Conservation (phyloP, 2,113 vertebrate species). For the Anser cygnoides region DNA sequence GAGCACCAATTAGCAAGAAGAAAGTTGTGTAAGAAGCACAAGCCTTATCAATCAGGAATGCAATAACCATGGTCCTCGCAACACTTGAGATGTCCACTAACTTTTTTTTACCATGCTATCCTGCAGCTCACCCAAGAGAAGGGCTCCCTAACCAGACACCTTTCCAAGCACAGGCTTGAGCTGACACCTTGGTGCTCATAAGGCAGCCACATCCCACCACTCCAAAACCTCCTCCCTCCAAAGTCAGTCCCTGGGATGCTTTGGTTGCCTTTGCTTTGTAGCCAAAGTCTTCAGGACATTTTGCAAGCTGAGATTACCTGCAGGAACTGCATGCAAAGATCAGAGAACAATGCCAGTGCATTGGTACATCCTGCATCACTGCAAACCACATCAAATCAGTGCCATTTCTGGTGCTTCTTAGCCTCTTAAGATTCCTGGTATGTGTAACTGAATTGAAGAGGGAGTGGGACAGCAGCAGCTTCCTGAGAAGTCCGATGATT, state of each 20-base stretch:
- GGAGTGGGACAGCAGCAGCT: neutral
- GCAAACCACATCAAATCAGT: neutral
- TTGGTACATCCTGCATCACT: neutral
- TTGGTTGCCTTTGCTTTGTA: neutral
- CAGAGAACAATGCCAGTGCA: neutral
- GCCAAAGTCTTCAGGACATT: neutral
- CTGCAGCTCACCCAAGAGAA: neutral
- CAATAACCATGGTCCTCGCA: neutral
- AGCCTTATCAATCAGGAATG: neutral
- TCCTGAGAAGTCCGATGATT: neutral
- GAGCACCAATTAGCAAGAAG: neutral
- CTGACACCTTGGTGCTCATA: neutral
- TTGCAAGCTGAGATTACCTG: neutral
- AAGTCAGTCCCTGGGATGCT: neutral
- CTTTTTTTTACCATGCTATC: neutral
- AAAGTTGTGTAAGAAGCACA: neutral
- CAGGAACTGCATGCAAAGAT: neutral
- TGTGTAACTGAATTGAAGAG: neutral
- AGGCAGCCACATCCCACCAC: neutral
- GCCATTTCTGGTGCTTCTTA: neutral
- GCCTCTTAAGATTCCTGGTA: neutral
- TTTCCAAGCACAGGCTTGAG: neutral
- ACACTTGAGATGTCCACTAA: neutral
- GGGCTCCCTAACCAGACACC: neutral
- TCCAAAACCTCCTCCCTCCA: rapidly evolving